phyloP scores from a whole-genome alignment of 1,140 invertebrate genomes.

The Diorhabda sublineata region DNA sequence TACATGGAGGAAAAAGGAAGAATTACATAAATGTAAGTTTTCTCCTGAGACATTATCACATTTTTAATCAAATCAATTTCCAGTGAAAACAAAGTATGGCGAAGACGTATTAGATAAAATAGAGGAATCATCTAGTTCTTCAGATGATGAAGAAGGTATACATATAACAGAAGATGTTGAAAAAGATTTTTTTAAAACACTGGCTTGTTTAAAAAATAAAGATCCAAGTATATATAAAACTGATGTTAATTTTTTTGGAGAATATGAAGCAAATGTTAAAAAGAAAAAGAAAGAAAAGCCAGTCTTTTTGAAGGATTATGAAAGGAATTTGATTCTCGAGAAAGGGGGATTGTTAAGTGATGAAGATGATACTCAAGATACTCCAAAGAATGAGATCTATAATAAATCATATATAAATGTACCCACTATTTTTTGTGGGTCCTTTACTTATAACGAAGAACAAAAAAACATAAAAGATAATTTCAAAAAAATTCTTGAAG shows the following conservation, averaged over 20 bases:
- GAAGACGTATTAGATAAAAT: constrained; percentile 46
- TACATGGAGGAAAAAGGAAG: constrained; percentile 76
- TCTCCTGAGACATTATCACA: neutral
- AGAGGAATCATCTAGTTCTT: constrained; percentile 42
- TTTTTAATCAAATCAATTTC: constrained; percentile 15
- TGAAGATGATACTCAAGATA: constrained; percentile 47
- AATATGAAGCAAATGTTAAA: constrained; percentile 37
- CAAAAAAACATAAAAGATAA: constrained; percentile 65
- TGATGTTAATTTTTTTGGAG: constrained; percentile 68
- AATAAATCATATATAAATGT: neutral
- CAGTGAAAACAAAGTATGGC: constrained; percentile 74
- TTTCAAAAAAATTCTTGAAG: constrained; percentile 54
- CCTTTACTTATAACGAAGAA: constrained; percentile 64
- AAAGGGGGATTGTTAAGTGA: constrained; percentile 59
- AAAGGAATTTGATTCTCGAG: constrained; percentile 71
- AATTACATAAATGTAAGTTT: constrained; percentile 74
- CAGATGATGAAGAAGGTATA: constrained; percentile 61
- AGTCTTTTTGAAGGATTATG: constrained; percentile 74
- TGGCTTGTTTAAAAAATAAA: constrained; percentile 80
- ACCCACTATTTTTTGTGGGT: constrained; percentile 27
- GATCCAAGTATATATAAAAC: constrained; percentile 85
- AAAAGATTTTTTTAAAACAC: constrained; percentile 79
- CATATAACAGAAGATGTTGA: constrained; percentile 64
- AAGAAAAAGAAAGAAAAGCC: constrained; percentile 53
- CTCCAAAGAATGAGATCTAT: constrained; percentile 5